Base-by-base conservation (phyloP, 2,113 vertebrate genomes). In the Phalacrocorax pelagicus region DNA sequence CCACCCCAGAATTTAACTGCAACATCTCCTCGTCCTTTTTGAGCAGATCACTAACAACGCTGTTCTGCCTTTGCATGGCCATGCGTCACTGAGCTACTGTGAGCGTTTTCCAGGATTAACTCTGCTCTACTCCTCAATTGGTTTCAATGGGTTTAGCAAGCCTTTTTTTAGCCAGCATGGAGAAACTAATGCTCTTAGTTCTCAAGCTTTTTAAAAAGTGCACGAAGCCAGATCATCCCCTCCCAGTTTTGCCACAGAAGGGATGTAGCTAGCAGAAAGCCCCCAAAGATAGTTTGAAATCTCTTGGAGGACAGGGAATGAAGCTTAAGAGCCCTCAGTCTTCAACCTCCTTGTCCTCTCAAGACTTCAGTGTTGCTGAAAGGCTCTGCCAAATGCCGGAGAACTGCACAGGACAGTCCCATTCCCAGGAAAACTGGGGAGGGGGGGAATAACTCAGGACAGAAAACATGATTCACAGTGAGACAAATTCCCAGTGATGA, bases 181-280 rank as follows among this genome's bases (percentile, higher is more conserved):
- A 97, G 86, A 82, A 95, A 81, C 73, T 97, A 97, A 97, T 97
- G 94, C 94, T 96, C 97, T 97, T 97, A 97, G 47, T 94, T 93
- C 86, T 89, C 88, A 86, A 92, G 97, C 96, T 94, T 96, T 97
- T 96, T 96, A 92, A 95, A 73, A 94, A 94, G 92, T 93, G 83
- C 87, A 89, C 0, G 44, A 94, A 96, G 85, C 88, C 92, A 94
- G 97, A 94, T 97, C 92, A 97, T 97, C 95, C 93, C 62, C 88
- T 96, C 86, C 90, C 93, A 75, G 23, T 96, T 95, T 88, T 95
- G 92, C 92, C 86, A 92, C 88, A 62, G 87, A 89, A 78, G 81
- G 54, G 38, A 77, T 81, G 79, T 85, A 88, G 94, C 59, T 40
- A 71, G 82, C 71, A 83, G 95, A 95, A 97, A 97, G 57, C 55